Evolutionary conservation across 53 echinoderm and acorn worm genomes (phyloP).

Genomic region (Mesocentrotus franciscanus): DNA sequence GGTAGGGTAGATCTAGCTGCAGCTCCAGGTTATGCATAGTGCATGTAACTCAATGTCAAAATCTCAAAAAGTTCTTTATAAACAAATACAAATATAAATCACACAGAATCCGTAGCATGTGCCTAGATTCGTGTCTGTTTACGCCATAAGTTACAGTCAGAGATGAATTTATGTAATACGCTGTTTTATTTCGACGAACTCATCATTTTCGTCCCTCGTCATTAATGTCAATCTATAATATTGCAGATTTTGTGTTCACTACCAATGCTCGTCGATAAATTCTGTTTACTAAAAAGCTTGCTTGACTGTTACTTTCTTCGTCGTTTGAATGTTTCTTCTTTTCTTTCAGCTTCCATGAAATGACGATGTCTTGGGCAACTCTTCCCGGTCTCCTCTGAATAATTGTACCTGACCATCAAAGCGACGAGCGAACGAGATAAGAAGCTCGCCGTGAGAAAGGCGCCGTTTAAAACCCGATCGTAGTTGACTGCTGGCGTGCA

Average conservation of each 20-base stretch:
- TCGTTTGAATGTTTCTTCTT: background rate
- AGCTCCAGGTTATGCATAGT: conserved; percentile 53
- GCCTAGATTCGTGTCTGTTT: background rate
- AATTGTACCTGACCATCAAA: background rate
- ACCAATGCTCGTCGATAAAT: background rate
- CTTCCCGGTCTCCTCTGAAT: background rate
- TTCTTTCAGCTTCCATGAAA: background rate
- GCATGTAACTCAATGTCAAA: background rate
- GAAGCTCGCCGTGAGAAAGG: conserved; percentile 26
- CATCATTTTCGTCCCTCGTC: background rate
- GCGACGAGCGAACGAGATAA: background rate
- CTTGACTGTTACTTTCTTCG: background rate
- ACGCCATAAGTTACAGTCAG: background rate
- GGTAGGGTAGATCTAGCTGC: conserved; percentile 36
- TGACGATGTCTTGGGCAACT: background rate
- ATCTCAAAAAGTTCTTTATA: background rate
- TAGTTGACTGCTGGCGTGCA: background rate
- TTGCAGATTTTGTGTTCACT: background rate
- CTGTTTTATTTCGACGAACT: background rate
- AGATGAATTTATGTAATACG: background rate
- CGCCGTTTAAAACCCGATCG: conserved; percentile 13
- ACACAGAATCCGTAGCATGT: background rate
- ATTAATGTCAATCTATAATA: background rate
- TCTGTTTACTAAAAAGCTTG: background rate
- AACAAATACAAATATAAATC: background rate